Base-by-base conservation (phyloP, 1,140 invertebrate genomes). In the Pogonognathellus flavescens region DNA sequence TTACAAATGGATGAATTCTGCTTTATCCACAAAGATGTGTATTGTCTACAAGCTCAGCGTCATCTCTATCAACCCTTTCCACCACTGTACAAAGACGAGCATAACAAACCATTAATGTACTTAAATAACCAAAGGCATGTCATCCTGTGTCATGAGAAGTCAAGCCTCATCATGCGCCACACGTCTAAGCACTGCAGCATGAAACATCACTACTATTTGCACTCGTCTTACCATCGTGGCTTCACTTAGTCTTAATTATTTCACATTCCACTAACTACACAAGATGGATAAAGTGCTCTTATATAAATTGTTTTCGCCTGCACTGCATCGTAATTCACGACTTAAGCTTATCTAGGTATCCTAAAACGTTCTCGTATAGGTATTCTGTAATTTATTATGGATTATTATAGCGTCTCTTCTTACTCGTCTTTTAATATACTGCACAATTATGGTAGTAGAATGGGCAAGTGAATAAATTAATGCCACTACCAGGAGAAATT, bases 141-240 rank as follows among this genome's bases (percentile, higher is more conserved):
- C 70, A 76, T 76, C 25, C 31, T 50, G 16, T 50, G 70, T 76
- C 70, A 76, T n/a, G 70, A 76, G 25, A 76, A 76, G 70, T 76
- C 70, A 76, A 76, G 31, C 70, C 70, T 13, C 70, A 76, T 76
- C 70, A 76, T 76, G 41, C 41, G 70, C 70, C 70, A 41, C 25
- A 76, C 70, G 70, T 49, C 16, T n/a, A 49, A 49, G 70, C 11
- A 81, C n/a, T 50, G 14, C 52, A 53, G 80, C 80, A 14, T 81
- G 80, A 81, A 81, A 25, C 50, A 81, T 81, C n/a, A n/a, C n/a
- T 31, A 16, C 70, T 31, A 76, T 76, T 76, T 76, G 11, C 62
- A 76, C 70, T 76, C 14, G 49, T 50, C 70, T 31, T 76, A 3
- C 31, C 70, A 76, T 76, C 70, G 14, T 49, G 41, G 14, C 70